A percentile compares a stretch with the other conserved stretches of the same genome.
These are phyloP conservation scores for Pediacus dermestoides DNA, from an alignment of 2,888 invertebrate species.

Conservation along the genomic window DNA sequence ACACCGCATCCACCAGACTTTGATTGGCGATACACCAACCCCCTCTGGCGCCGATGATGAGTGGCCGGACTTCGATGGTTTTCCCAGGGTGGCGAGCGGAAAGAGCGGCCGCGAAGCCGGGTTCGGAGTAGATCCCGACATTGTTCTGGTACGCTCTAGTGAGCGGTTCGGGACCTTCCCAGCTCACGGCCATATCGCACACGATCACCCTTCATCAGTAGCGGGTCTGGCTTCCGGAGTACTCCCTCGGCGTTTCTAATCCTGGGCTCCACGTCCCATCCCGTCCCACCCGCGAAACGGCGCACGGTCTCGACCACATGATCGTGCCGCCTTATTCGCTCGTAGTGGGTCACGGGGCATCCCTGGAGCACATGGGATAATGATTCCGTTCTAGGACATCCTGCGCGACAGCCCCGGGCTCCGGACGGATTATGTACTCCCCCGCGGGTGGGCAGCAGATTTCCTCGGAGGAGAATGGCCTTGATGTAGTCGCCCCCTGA, in stretches of 20 bases:
- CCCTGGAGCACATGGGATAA: conserved; percentile 29
- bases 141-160: conserved; percentile 1
- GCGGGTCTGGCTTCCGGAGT: conserved; percentile 26
- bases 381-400: conserved; percentile 25
- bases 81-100: background rate
- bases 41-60: conserved; percentile 5
- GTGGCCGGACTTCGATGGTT: background rate
- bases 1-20: background rate
- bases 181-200: too few relatives aligned
- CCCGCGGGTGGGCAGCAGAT: conserved; percentile 27
- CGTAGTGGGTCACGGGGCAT: conserved; percentile 25
- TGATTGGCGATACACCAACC: conserved; percentile 3
- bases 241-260: conserved; percentile 22
- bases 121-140: background rate
- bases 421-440: conserved; percentile 25
- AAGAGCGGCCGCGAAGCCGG: background rate
- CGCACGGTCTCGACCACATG: conserved; percentile 22
- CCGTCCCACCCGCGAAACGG: conserved; percentile 12
- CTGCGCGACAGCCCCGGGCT: conserved; percentile 21
- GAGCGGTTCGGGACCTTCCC: background rate
- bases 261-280: conserved; percentile 23
- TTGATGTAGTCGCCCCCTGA: conserved; percentile 28
- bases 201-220: too few relatives aligned
- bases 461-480: conserved; percentile 27
- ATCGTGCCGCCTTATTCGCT: conserved; percentile 22